Conservation (phyloP, 1,140 invertebrate species). For the Aradophagus sp. region DNA sequence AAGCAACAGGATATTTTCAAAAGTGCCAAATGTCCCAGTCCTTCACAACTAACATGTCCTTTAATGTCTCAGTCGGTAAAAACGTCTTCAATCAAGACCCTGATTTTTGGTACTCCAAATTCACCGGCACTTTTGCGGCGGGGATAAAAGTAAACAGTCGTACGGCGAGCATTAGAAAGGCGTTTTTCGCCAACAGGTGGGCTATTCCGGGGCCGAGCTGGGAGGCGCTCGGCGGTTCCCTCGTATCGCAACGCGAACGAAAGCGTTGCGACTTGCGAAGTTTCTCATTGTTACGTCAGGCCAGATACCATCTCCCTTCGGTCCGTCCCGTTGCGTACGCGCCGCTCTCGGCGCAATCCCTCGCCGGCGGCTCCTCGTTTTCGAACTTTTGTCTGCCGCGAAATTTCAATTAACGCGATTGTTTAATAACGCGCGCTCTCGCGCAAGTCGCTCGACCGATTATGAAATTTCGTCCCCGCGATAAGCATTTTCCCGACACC, state of each 20-base stretch:
- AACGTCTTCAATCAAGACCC: no score
- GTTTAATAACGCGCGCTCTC: slow-evolving; percentile 32
- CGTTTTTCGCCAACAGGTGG: slow-evolving; percentile 31
- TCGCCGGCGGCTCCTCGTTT: slow-evolving; percentile 53
- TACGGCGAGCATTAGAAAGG: slow-evolving; percentile 35
- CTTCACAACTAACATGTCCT: no score
- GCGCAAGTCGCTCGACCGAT: not conserved
- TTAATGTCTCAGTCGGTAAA: no score
- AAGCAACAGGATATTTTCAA: no score
- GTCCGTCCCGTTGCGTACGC: slow-evolving; percentile 62
- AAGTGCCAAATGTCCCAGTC: no score
- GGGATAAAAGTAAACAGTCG: no score
- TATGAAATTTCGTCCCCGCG: not conserved
- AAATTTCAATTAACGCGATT: slow-evolving; percentile 52
- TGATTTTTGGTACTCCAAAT: no score
- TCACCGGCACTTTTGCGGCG: no score
- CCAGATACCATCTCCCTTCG: slow-evolving; percentile 64
- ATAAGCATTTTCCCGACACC: not conserved
- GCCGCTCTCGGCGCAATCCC: slow-evolving; percentile 64
- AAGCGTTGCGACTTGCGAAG: slow-evolving; percentile 67
- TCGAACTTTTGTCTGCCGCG: slow-evolving; percentile 51
- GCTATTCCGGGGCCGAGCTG: slow-evolving; percentile 18
- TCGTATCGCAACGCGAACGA: slow-evolving; percentile 69
- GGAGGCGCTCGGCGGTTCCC: slow-evolving; percentile 47
- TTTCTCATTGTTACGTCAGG: slow-evolving; percentile 74